These are phyloP conservation scores for Trachurus trachurus DNA, from an alignment of 2,797 vertebrate species.

Conservation along the genomic window DNA sequence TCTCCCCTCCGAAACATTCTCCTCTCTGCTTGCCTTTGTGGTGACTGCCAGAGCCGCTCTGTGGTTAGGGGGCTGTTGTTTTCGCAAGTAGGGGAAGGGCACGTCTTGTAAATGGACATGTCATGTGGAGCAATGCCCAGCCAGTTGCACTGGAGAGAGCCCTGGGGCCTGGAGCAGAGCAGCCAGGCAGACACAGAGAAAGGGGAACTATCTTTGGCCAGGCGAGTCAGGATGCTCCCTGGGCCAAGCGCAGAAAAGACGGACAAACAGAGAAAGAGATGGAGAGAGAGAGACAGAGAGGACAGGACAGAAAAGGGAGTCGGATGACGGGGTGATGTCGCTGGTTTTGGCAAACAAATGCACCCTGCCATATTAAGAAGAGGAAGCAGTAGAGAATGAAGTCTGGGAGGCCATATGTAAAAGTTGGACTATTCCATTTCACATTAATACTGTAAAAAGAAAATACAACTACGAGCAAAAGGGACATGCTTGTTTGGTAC, in stretches of 20 bases:
- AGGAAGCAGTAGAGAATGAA: neutral
- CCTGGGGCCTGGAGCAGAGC: constrained; percentile 55
- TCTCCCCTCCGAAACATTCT: neutral
- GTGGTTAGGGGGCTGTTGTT: constrained; percentile 65
- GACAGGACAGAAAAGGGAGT: constrained; percentile 25
- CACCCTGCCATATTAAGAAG: constrained; percentile 2
- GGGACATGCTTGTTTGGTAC: too few species aligned
- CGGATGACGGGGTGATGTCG: constrained; percentile 1
- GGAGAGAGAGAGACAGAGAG: constrained; percentile 14
- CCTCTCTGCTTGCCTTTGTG: constrained; percentile 1
- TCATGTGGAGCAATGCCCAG: constrained; percentile 72
- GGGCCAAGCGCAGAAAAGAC: constrained; percentile 51
- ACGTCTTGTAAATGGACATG: constrained; percentile 72
- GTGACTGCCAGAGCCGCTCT: constrained; percentile 24
- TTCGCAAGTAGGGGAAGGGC: constrained; percentile 50
- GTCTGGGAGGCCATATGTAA: too few species aligned
- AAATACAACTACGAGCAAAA: too few species aligned
- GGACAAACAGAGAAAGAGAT: constrained; percentile 28
- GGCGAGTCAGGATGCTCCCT: constrained; percentile 37
- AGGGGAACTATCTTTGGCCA: constrained; percentile 66
- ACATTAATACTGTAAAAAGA: too few species aligned
- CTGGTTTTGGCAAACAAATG: constrained; percentile 31
- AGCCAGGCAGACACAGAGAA: constrained; percentile 56
- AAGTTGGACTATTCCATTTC: too few species aligned
- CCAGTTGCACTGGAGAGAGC: constrained; percentile 55